phyloP scores from a whole-genome alignment of 2,113 vertebrate species.

The Mixornis gularis region DNA sequence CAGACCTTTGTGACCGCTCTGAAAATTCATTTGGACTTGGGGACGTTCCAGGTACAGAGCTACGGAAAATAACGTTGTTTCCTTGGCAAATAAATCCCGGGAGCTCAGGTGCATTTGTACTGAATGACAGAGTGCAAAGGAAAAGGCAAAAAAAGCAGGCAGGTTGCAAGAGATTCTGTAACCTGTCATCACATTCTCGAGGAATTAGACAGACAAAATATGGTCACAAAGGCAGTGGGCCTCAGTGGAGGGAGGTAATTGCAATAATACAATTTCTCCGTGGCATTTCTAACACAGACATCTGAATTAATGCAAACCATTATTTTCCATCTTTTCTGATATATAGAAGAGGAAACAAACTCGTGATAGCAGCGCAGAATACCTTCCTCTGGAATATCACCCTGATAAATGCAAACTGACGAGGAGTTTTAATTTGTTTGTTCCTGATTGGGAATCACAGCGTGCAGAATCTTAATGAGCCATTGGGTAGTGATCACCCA shows the following conservation, averaged over 20 bases:
- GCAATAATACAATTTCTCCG: not conserved
- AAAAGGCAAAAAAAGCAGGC: not conserved
- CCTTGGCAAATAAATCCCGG: not conserved
- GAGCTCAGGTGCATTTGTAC: not conserved
- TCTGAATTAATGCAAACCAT: not conserved
- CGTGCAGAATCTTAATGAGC: slow-evolving; percentile 23
- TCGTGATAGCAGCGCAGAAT: not conserved
- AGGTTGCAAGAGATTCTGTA: not conserved
- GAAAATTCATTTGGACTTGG: not conserved
- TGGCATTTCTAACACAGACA: not conserved
- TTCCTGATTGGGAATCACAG: slow-evolving; percentile 7
- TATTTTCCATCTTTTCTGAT: not conserved
- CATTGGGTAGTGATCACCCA: not conserved
- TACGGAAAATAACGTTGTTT: not conserved
- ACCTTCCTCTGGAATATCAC: not conserved
- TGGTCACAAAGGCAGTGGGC: not conserved
- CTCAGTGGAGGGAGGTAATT: not conserved
- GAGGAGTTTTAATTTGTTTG: slow-evolving; percentile 15
- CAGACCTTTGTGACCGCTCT: not conserved
- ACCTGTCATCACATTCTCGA: not conserved
- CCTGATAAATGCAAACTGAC: slow-evolving; percentile 47
- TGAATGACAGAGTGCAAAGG: accelerated
- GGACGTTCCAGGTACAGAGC: not conserved
- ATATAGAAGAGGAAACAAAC: not conserved
- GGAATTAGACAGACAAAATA: not conserved